These are phyloP conservation scores for Sycobia sp. DNA, from an alignment of 1,140 invertebrate genomes.

Conservation along the genomic window DNA sequence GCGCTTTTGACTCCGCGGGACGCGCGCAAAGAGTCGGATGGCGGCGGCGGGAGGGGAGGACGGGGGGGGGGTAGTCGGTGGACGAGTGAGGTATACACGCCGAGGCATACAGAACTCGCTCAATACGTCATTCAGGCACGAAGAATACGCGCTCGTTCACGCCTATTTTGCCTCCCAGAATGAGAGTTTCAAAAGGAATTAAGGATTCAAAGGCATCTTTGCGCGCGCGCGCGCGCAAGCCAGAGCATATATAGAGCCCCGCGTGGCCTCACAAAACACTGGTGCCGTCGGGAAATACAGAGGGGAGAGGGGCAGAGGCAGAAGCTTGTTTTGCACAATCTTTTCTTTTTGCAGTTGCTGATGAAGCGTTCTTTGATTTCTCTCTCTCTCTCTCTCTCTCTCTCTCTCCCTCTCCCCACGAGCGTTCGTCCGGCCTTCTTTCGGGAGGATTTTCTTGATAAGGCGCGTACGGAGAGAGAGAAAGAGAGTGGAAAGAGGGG, in stretches of 20 bases:
- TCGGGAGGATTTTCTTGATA: no score
- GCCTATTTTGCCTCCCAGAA: slow-evolving; percentile 58
- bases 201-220: slow-evolving; percentile 64
- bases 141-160: slow-evolving; percentile 62
- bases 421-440: no score
- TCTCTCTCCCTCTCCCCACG: no score
- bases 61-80: neutral
- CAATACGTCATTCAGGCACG: slow-evolving; percentile 61
- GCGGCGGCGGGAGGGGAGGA: neutral
- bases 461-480: no score
- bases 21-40: neutral
- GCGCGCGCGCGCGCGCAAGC: slow-evolving; percentile 42
- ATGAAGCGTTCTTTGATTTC: slow-evolving; percentile 13
- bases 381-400: no score
- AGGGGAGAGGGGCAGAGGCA: no score
- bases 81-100: slow-evolving; percentile 50
- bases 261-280: no score
- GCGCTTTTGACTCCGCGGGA: neutral
- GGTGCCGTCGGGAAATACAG: no score
- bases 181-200: slow-evolving; percentile 64
- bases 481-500: neutral
- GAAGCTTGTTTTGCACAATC: no score
- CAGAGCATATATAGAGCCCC: no score
- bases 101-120: slow-evolving; percentile 61
- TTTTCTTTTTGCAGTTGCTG: neutral